These are phyloP conservation scores for Pluvianellus socialis DNA, from an alignment of 2,113 vertebrate genomes.

Conservation along the genomic window DNA sequence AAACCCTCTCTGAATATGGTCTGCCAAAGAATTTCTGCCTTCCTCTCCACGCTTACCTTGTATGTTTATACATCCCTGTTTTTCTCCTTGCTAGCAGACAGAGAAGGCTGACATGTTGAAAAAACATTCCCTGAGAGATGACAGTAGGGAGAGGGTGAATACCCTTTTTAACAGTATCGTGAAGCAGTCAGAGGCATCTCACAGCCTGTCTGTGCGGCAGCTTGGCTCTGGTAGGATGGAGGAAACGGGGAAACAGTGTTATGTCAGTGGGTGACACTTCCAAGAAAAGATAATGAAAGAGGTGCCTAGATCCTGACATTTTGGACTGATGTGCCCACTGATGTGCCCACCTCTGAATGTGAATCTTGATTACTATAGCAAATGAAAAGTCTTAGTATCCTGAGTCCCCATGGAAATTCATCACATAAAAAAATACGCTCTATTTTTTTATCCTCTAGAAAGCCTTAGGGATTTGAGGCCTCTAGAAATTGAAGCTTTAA, in stretches of 20 bases:
- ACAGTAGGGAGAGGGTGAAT: neutral
- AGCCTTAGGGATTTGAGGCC: neutral
- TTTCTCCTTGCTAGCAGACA: neutral
- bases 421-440: neutral
- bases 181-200: neutral
- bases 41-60: neutral
- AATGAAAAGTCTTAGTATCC: neutral
- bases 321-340: neutral
- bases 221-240: neutral
- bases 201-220: neutral
- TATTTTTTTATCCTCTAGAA: neutral
- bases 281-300: neutral
- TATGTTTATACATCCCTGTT: neutral
- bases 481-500: neutral
- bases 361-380: neutral
- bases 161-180: neutral
- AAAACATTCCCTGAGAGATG: neutral
- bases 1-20: neutral
- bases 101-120: neutral
- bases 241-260: neutral
- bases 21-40: neutral
- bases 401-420: neutral
- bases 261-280: neutral
- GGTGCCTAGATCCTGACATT: neutral
- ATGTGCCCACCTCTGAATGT: neutral